A percentile compares a stretch with the other conserved stretches of the same genome.
phyloP scores from a whole-genome alignment of 2,888 invertebrate genomes.

The Lepidochitona cinerea region DNA sequence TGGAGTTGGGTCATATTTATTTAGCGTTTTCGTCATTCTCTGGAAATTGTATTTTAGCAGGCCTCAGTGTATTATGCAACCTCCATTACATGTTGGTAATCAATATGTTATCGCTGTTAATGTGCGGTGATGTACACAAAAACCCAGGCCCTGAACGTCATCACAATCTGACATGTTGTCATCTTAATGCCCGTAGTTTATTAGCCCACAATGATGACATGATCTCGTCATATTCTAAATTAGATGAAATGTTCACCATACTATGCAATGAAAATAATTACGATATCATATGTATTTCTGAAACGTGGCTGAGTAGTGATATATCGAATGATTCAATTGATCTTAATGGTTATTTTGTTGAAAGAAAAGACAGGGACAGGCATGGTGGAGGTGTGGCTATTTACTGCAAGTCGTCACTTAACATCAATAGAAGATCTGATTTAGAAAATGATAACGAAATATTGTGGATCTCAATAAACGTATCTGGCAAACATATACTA shows the following conservation, averaged over 20 bases:
- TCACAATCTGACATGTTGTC: background rate
- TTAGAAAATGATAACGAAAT: no score
- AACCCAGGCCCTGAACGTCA: background rate
- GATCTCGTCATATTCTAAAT: background rate
- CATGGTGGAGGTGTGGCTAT: background rate
- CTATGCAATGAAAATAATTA: background rate
- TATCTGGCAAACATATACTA: no score
- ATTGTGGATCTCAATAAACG: no score
- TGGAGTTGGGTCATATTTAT: no score
- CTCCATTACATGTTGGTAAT: background rate
- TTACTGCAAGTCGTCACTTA: background rate
- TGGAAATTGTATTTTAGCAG: background rate
- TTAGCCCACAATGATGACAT: background rate
- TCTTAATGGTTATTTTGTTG: background rate
- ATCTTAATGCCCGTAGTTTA: background rate
- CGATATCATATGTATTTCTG: background rate
- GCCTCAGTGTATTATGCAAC: background rate
- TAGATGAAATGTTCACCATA: background rate
- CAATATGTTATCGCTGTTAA: background rate
- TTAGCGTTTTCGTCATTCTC: background rate
- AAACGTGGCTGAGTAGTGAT: background rate
- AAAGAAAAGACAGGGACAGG: background rate
- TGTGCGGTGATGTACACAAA: background rate
- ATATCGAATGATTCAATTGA: background rate
- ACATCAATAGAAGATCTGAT: background rate